Base-by-base conservation (phyloP, 2,888 invertebrate genomes). In the Rambutsinella grinnellia region DNA sequence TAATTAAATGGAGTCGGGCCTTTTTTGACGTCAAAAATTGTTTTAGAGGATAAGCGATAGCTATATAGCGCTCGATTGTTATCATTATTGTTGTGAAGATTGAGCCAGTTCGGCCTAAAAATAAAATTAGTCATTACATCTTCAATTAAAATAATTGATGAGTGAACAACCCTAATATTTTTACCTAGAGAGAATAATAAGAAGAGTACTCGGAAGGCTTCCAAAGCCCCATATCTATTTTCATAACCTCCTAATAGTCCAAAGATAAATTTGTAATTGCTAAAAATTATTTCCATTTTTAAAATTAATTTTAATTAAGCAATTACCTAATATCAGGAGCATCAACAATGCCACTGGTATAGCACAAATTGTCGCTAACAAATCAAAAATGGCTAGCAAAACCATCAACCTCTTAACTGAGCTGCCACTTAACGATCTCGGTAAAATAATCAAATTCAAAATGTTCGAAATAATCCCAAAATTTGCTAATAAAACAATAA, bases 11-110 rank as follows among this genome's bases (percentile, higher is more conserved):
- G 49, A 65, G 36, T 6, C 70, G 58, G 15, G 57, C 47, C 15
- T 44, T 58, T 47, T 60, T 76, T 13, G 76, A 49, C n/a, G 63
- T 63, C 13, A 65, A n/a, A 69, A 69, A 76, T 56, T 65, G 36
- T 21, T 70, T 70, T 19, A 70, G 23, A 13, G 76, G 76, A 60
- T 66, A 70, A 2, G 54, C 70, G 1, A 76, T 54, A 5, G 70
- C 76, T n/a, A 76, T 70, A 21, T 76, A 76, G 28, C 76, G 65
- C 28, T 76, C 76, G n/a, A 70, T 49, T 23, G 76, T 28, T 10
- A 76, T 66, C 66, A 66, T 61, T 15, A 76, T 66, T 24, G 76
- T 76, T 3, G 58, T 70, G 53, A 70, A 76, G 44, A 76, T 70
- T 47, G 76, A 70, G 17, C 76, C 76, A 47, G 76, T 76, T 2